Base-by-base conservation (phyloP, 2,113 vertebrate species). In the Pituophis catenifer region DNA sequence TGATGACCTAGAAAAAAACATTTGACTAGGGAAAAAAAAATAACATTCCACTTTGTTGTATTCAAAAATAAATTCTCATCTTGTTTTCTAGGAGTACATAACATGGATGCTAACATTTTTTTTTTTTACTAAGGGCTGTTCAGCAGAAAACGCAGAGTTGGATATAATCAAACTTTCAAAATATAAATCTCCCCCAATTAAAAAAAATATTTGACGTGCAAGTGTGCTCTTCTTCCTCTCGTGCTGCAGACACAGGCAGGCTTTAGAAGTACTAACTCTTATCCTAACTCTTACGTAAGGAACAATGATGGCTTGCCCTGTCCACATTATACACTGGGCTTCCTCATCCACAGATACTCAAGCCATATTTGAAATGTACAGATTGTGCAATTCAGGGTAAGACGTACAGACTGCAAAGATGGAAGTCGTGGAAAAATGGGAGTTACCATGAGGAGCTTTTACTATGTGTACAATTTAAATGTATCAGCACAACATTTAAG, bases 101-200 rank as follows among this genome's bases (percentile, higher is more conserved):
- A 87, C 17, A 89, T 65, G 48, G 88, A 70, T 93, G 3, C 15
- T 15, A 86, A 24, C 0, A 53, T 55, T 95, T 50, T 50, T 95
- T 38, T 93, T 9, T 50, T 95, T 93, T 9, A 55, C 2, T 21
- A 86, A 0, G 0, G 1, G 21, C 21, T 55, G 86, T 23, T 89
- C 50, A 53, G 93, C 90, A 93, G 88, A 94, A 95, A 95, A 96
- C 95, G 86, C 15, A 94, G 70, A 95, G 94, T 93, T 96, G 94
- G 86, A 57, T 90, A 26, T 91, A 33, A 58, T 29, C 6, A 96
- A 93, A 86, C 93, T 96, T 97, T 96, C 96, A 5, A 93, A 97
- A 96, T 0, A 96, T 90, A 96, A 95, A 89, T 93, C 95, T 95
- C 95, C 96, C 94, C 86, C 92, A 91, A 8, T 19, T 48, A 48